A percentile compares a stretch with the other conserved stretches of the same genome.
These are phyloP conservation scores for Colossoma macropomum DNA, from an alignment of 2,113 vertebrate species.

Conservation along the genomic window DNA sequence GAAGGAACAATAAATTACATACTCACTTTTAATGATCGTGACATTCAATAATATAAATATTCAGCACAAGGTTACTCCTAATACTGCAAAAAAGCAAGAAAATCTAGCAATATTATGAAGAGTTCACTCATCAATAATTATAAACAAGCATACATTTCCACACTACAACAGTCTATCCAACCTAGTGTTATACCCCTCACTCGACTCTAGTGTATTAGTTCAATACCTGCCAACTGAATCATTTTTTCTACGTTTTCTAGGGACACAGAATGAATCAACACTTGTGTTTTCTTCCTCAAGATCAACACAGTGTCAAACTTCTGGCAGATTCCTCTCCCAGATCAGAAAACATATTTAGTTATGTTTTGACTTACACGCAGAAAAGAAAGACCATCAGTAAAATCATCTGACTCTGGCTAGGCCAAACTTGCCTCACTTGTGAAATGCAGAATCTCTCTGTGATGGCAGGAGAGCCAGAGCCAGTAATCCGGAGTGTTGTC, in stretches of 20 bases:
- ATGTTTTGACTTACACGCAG: not conserved
- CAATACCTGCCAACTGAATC: not conserved
- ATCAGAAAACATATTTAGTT: not conserved
- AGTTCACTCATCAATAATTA: no score
- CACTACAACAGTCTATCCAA: not conserved
- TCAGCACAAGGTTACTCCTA: no score
- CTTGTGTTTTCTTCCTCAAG: not conserved
- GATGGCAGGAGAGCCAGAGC: conserved; percentile 13
- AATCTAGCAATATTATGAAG: no score
- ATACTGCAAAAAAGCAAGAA: no score
- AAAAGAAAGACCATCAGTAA: not conserved
- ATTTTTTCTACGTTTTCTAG: not conserved
- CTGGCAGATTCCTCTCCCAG: not conserved
- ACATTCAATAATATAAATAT: no score
- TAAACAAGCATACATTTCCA: no score
- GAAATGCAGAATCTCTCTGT: not conserved
- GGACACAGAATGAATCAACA: not conserved
- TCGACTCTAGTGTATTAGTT: not conserved
- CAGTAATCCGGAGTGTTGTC: conserved; percentile 48
- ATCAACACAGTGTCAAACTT: not conserved
- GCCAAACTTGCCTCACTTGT: not conserved
- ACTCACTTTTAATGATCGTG: no score
- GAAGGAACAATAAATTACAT: no score
- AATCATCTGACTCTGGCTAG: not conserved
- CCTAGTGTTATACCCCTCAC: no score